Percentiles rank a stretch among this genome's conserved stretches.
Conservation (phyloP, 2,113 vertebrate genomes). For the Chloropsis cyanopogon region DNA sequence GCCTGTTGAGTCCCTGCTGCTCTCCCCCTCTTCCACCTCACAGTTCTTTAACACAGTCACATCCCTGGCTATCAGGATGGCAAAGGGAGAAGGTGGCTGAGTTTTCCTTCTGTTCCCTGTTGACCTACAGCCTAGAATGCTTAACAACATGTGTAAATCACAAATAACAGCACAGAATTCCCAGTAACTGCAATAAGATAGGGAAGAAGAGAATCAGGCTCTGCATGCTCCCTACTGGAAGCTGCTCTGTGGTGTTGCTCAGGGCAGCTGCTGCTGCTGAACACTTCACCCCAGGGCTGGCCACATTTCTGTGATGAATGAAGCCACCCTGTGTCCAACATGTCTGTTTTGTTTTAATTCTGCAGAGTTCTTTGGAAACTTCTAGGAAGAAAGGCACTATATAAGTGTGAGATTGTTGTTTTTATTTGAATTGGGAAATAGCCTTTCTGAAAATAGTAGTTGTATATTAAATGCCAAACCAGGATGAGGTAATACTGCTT, state of each 20-base stretch:
- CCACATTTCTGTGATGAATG: not conserved
- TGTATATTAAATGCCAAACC: constrained; percentile 57
- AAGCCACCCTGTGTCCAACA: constrained; percentile 22
- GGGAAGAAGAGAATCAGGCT: not conserved
- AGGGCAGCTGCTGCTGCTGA: not conserved
- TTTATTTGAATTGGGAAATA: constrained; percentile 63
- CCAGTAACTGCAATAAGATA: not conserved
- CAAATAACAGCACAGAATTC: not conserved
- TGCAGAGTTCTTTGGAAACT: constrained; percentile 22
- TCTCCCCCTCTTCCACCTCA: not conserved
- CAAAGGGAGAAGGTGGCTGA: not conserved
- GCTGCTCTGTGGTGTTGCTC: not conserved
- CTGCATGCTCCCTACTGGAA: not conserved
- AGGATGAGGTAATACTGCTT: constrained; percentile 58
- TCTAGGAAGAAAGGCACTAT: constrained; percentile 13
- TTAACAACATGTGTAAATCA: not conserved
- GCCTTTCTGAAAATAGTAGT: constrained; percentile 64
- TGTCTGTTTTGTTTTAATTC: constrained; percentile 52
- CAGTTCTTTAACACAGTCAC: not conserved
- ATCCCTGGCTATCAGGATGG: not conserved
- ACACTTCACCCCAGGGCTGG: not conserved
- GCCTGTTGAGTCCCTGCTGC: not conserved
- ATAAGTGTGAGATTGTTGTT: constrained; percentile 47
- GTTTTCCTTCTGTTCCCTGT: not conserved
- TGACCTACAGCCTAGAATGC: not conserved